These are phyloP conservation scores for Campylomormyrus numenius DNA, from an alignment of 2,113 vertebrate genomes.

Conservation along the genomic window DNA sequence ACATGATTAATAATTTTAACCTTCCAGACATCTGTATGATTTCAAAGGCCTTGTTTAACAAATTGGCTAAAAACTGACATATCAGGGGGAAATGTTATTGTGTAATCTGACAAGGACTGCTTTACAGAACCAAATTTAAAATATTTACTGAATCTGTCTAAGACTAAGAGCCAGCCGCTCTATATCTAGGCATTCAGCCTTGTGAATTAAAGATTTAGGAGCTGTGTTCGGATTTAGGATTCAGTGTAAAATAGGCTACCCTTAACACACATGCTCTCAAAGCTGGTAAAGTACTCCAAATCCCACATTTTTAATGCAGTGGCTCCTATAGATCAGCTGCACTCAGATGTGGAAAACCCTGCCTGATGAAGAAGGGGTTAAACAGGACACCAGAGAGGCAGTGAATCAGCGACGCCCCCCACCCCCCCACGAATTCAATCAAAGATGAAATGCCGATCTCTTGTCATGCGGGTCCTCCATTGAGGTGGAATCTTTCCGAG, in stretches of 20 bases:
- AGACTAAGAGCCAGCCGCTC: neutral
- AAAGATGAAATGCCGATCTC: neutral
- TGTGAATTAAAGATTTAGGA: neutral
- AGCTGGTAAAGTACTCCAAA: neutral
- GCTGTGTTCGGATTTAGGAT: neutral
- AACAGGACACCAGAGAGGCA: neutral
- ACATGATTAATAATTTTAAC: neutral
- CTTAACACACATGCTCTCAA: neutral
- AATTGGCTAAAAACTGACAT: neutral
- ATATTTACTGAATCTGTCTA: neutral
- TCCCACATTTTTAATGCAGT: neutral
- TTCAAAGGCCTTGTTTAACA: neutral
- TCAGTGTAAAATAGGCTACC: neutral
- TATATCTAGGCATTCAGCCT: neutral
- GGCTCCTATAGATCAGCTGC: neutral
- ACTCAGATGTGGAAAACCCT: neutral
- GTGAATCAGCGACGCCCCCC: neutral
- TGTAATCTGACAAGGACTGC: neutral
- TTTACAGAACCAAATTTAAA: neutral
- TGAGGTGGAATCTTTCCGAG: neutral
- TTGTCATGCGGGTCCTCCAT: neutral
- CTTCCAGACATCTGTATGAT: neutral
- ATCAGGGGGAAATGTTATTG: neutral
- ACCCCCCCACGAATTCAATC: neutral
- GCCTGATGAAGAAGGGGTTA: neutral